phyloP scores from a whole-genome alignment of 2,797 vertebrate genomes.

The Hemitrygon akajei region DNA sequence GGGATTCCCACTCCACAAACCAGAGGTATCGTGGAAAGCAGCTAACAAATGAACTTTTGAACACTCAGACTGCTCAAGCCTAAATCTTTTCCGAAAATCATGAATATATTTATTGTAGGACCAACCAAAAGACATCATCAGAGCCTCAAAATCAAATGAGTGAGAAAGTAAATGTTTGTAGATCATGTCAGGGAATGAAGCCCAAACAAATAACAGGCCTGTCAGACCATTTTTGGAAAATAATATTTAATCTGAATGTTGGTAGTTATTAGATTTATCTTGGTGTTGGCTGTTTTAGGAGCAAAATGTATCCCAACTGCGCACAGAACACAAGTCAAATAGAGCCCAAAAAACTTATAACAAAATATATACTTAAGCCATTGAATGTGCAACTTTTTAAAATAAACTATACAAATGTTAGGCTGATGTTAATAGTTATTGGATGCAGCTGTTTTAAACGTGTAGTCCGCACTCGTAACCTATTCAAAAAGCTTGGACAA shows the following conservation, averaged over 20 bases:
- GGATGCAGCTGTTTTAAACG: neutral
- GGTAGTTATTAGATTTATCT: neutral
- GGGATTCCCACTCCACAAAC: neutral
- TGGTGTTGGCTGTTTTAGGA: neutral
- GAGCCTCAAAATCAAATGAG: neutral
- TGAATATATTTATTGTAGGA: slow-evolving; percentile 10
- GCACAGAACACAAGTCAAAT: neutral
- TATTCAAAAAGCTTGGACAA: neutral
- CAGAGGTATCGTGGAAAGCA: neutral
- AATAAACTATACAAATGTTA: neutral
- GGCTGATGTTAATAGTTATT: neutral
- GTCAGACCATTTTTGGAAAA: neutral
- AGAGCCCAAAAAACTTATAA: neutral
- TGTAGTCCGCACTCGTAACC: neutral
- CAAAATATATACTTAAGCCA: neutral
- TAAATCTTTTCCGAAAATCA: neutral
- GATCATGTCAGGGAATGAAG: neutral
- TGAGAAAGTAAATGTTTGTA: slow-evolving; percentile 19
- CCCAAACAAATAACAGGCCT: neutral
- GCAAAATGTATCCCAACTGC: too few species aligned
- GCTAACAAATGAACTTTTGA: neutral
- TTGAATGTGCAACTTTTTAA: neutral
- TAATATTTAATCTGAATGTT: slow-evolving; percentile 1
- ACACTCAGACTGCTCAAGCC: neutral
- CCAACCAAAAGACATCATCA: neutral